A percentile compares a stretch with the other conserved stretches of the same genome.
These are phyloP conservation scores for Bombus vancouverensis DNA, from an alignment of 1,140 invertebrate genomes.

Conservation along the genomic window DNA sequence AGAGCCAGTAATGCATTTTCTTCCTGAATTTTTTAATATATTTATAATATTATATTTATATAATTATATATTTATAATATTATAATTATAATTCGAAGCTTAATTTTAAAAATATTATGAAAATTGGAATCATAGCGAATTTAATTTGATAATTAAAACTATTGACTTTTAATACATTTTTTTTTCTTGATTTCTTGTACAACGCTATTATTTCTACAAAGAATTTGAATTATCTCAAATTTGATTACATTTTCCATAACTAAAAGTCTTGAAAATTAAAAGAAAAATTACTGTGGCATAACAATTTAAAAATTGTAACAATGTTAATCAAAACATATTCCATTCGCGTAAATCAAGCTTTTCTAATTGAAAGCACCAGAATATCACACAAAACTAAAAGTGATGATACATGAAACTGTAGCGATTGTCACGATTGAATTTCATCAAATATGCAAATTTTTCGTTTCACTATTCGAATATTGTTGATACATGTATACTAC, in stretches of 20 bases:
- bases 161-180: neutral
- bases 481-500: neutral
- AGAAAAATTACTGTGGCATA: neutral
- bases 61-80: too few relatives aligned
- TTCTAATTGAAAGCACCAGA: neutral
- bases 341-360: neutral
- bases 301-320: neutral
- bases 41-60: too few relatives aligned
- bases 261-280: neutral
- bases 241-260: neutral
- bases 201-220: neutral
- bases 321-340: neutral
- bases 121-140: too few relatives aligned
- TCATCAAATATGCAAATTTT: too few relatives aligned
- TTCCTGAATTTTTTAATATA: neutral
- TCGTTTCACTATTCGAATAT: neutral
- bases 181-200: neutral
- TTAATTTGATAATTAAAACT: too few relatives aligned
- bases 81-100: too few relatives aligned
- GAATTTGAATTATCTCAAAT: neutral
- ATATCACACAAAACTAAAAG: neutral
- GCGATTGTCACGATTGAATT: too few relatives aligned
- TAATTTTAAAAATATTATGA: too few relatives aligned
- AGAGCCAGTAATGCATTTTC: neutral
- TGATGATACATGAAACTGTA: too few relatives aligned